phyloP scores from a whole-genome alignment of 2,797 vertebrate species.

The Diceros bicornis region DNA sequence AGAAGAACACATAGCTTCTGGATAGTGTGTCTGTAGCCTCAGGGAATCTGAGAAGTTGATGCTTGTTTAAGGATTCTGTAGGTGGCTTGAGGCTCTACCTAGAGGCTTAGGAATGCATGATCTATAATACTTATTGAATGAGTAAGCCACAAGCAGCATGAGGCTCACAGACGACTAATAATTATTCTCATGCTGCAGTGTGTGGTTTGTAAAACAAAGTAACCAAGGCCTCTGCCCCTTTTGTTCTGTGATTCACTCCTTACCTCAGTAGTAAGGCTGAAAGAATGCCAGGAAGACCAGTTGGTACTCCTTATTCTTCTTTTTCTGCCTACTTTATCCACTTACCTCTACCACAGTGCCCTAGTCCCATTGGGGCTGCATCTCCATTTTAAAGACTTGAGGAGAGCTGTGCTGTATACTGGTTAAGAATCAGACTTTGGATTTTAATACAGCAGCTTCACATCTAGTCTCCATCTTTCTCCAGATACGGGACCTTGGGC shows the following conservation, averaged over 20 bases:
- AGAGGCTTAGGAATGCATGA: conserved; percentile 18
- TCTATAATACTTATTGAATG: conserved; percentile 59
- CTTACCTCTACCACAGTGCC: background rate
- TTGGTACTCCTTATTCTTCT: background rate
- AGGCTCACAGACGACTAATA: conserved; percentile 75
- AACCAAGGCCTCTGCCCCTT: conserved; percentile 66
- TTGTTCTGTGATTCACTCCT: conserved; percentile 70
- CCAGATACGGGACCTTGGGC: background rate
- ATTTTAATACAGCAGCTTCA: background rate
- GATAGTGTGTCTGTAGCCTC: background rate
- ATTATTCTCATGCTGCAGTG: conserved; percentile 62
- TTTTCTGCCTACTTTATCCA: background rate
- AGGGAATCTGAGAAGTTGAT: background rate
- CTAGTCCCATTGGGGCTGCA: background rate
- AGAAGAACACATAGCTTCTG: background rate
- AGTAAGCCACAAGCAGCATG: conserved; percentile 67
- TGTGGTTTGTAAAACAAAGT: conserved; percentile 62
- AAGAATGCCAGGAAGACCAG: background rate
- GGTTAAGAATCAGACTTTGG: conserved; percentile 28
- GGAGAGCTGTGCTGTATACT: background rate
- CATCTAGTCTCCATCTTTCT: background rate
- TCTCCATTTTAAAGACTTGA: background rate
- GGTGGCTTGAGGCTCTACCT: background rate
- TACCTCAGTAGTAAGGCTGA: background rate
- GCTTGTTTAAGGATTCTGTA: conserved; percentile 10